Percentiles rank a stretch among this genome's conserved stretches.
Evolutionary conservation across 2,113 vertebrate genomes (phyloP).

Genomic region (Semicossyphus pulcher): DNA sequence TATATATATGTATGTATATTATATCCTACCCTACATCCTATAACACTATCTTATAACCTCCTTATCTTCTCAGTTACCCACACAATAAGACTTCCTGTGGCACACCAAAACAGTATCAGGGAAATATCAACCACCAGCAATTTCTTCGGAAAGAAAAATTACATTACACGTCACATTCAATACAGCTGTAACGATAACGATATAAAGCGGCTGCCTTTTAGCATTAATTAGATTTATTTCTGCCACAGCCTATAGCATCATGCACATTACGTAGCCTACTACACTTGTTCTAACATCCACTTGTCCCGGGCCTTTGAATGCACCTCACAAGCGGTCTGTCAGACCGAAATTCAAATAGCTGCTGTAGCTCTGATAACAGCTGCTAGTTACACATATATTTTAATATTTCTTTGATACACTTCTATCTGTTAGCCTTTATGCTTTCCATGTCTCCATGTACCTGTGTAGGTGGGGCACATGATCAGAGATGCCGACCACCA

Average conservation of each 20-base stretch:
- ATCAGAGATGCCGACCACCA: conserved; percentile 24
- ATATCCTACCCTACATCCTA: not conserved
- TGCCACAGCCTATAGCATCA: conserved; percentile 15
- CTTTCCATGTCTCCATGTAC: conserved; percentile 36
- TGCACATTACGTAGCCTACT: not conserved
- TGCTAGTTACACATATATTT: not conserved
- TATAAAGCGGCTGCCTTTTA: not conserved
- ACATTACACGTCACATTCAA: not conserved
- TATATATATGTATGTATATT: not conserved
- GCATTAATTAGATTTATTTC: not conserved
- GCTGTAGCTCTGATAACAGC: not conserved
- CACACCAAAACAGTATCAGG: not conserved
- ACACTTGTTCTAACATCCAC: conserved; percentile 11
- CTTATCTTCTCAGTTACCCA: not conserved
- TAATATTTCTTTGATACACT: not conserved
- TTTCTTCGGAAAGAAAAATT: not conserved
- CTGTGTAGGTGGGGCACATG: conserved; percentile 60
- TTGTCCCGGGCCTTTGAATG: conserved; percentile 11
- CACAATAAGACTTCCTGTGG: not conserved
- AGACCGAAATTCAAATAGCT: not conserved
- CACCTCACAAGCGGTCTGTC: not conserved
- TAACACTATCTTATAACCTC: not conserved
- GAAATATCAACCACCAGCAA: not conserved
- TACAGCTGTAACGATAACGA: not conserved
- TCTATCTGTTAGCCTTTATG: not conserved